Base-by-base conservation (phyloP, 2,797 vertebrate species). In the Discoglossus pictus region DNA sequence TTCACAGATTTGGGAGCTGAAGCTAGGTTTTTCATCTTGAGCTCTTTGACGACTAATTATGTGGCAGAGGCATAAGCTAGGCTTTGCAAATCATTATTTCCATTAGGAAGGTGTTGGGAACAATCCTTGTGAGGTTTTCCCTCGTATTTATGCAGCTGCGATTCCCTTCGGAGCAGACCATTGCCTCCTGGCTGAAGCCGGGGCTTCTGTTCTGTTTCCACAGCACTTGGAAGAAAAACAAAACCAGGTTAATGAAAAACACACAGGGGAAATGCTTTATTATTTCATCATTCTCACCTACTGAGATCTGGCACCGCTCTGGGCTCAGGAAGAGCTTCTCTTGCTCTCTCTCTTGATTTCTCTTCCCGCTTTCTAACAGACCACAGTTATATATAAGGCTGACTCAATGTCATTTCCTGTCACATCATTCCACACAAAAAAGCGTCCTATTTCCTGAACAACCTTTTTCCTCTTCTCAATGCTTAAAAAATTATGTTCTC, bases 251-350 rank as follows among this genome's bases (percentile, higher is more conserved):
- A 98, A 99, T 98, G 95, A 97, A 98, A 98, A 97, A 94, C 96
- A 95, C 92, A 94, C 93, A 95, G 91, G 91, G 93, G 94, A 97
- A 96, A 94, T 94, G 91, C 93, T 92, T 96, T 96, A 97, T 96
- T 94, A 94, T 95, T 95, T 94, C 94, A 94, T 98, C 97, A 96
- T 92, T 93, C 93, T 96, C 94, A 95, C 94, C 94, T 96, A 92
- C 87, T 84, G 91, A 91, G 93, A 88, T 91, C 93, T 97, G 94
- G 94, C 90, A 90, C 79, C 12, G 79, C 87, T 90, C 86, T 83
- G 77, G 80, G 84, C 86, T 89, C 83, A 92, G 92, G 90, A 91
- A 88, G 92, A 88, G 68, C 83, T 82, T 91, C 84, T 89, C 86
- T 80, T 80, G 72, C 85, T 83, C 83, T 66, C 74, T 51, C 76